Evolutionary conservation across 2,797 vertebrate species (phyloP).

Genomic region (Phoxinus dragarum): DNA sequence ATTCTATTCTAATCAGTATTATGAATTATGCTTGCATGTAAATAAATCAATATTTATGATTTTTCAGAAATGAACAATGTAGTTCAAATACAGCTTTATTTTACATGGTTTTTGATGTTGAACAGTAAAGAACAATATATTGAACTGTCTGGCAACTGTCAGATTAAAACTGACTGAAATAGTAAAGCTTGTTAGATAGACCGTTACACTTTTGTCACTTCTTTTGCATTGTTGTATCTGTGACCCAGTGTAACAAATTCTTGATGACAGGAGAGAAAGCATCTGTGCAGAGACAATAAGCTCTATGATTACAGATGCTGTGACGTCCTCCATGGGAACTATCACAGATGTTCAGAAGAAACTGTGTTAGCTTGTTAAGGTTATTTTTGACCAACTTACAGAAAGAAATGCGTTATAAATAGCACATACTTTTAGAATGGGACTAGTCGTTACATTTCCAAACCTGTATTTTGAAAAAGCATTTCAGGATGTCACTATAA

Average conservation of each 20-base stretch:
- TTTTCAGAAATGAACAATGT: background rate
- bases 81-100: constrained; percentile 13
- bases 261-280: background rate
- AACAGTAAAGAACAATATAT: background rate
- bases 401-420: background rate
- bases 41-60: background rate
- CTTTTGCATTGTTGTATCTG: background rate
- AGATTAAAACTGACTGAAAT: constrained; percentile 3
- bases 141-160: too few species aligned
- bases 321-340: background rate
- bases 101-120: constrained; percentile 28
- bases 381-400: background rate
- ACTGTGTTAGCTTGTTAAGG: background rate
- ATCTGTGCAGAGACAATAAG: background rate
- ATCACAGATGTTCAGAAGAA: background rate
- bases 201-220: constrained; percentile 12
- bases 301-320: background rate
- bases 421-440: background rate
- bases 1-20: background rate
- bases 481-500: background rate
- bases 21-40: background rate
- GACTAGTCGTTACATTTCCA: background rate
- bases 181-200: background rate
- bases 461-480: background rate
- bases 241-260: constrained; percentile 13